phyloP scores from a whole-genome alignment of 2,797 vertebrate genomes.

The Esox masquinongy region DNA sequence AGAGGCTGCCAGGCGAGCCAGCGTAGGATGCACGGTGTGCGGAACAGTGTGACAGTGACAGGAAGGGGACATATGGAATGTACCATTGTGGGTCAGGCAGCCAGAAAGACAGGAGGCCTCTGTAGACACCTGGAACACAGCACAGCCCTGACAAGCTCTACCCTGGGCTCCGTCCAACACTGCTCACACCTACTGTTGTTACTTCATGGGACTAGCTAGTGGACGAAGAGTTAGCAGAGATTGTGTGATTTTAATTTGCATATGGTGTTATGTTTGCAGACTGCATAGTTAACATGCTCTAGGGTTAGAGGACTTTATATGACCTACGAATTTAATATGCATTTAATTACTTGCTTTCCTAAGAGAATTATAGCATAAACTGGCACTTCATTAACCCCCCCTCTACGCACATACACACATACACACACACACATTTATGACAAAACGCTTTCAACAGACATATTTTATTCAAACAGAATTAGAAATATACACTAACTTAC shows the following conservation, averaged over 20 bases:
- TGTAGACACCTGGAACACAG: conserved; percentile 65
- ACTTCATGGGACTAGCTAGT: conserved; percentile 11
- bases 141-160: conserved; percentile 49
- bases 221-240: conserved; percentile 7
- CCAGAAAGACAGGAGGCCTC: conserved; percentile 62
- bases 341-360: conserved; percentile 60
- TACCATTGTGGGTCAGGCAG: conserved; percentile 68
- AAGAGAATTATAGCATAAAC: conserved; percentile 52
- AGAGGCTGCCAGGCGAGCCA: conserved; percentile 35
- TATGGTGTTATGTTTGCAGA: conserved; percentile 41
- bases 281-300: not conserved
- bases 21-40: conserved; percentile 34
- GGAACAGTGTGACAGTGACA: conserved; percentile 57
- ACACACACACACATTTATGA: not conserved
- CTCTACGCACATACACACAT: not conserved
- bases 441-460: not conserved
- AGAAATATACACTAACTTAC: not conserved
- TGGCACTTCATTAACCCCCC: conserved; percentile 18
- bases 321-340: conserved; percentile 54
- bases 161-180: conserved; percentile 32
- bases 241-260: conserved; percentile 14
- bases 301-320: conserved; percentile 54
- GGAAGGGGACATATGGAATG: conserved; percentile 72
- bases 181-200: conserved; percentile 30
- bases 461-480: not conserved